phyloP scores from a whole-genome alignment of 2,888 invertebrate species.

The Rhodophaea formosa region DNA sequence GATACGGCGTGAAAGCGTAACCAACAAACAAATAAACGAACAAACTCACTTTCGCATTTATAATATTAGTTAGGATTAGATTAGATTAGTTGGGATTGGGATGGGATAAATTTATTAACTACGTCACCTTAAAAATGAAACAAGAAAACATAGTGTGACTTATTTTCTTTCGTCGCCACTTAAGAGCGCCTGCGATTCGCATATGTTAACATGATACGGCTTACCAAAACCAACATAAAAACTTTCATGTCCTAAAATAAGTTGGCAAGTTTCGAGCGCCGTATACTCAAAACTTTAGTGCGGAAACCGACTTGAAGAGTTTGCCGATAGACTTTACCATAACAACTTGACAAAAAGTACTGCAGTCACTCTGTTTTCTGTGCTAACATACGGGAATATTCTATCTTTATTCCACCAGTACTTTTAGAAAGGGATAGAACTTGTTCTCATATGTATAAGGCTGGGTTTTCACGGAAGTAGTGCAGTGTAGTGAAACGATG shows the following conservation, averaged over 20 bases:
- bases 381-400: conserved; percentile 21
- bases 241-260: conserved; percentile 36
- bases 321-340: conserved; percentile 32
- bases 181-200: conserved; percentile 12
- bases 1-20: no score
- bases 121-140: no score
- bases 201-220: conserved; percentile 27
- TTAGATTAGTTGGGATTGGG: no score
- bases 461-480: no score
- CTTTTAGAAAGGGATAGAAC: conserved; percentile 8
- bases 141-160: no score
- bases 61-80: no score
- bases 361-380: conserved; percentile 28
- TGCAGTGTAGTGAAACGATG: no score
- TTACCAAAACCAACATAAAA: conserved; percentile 33
- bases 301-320: conserved; percentile 28
- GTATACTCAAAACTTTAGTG: conserved; percentile 28
- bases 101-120: no score
- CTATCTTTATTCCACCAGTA: neutral
- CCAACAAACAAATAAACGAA: no score
- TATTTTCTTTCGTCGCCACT: no score
- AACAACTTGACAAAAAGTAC: conserved; percentile 30
- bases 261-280: conserved; percentile 26
- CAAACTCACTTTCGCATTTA: no score
- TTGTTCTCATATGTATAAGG: neutral